Percentiles rank a stretch among this genome's conserved stretches.
phyloP scores from a whole-genome alignment of 2,113 vertebrate species.

The Brienomyrus longianalis region DNA sequence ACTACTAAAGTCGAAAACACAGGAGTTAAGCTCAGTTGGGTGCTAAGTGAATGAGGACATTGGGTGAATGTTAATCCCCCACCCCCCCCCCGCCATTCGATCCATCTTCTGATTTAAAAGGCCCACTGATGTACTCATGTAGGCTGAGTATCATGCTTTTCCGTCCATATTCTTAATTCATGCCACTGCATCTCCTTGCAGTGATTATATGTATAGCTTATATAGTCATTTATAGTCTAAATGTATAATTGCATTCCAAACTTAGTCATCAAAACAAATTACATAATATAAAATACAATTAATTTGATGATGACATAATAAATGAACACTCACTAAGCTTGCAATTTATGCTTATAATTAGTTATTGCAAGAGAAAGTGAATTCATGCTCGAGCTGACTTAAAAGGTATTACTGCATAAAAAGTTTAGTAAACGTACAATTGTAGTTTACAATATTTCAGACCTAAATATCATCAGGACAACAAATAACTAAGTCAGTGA shows the following conservation, averaged over 20 bases:
- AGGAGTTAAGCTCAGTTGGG: neutral
- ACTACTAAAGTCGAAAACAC: constrained; percentile 4
- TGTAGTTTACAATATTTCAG: neutral
- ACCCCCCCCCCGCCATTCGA: neutral
- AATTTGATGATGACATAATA: neutral
- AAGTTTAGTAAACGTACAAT: neutral
- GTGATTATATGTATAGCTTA: neutral
- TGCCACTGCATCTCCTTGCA: neutral
- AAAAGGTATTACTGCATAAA: neutral
- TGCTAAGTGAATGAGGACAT: neutral
- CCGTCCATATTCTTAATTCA: neutral
- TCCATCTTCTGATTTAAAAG: neutral
- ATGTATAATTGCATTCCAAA: constrained; percentile 5
- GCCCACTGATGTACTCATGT: neutral
- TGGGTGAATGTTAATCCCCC: neutral
- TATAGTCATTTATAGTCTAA: neutral
- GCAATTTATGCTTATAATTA: neutral
- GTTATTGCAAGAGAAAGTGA: neutral
- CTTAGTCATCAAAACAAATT: neutral
- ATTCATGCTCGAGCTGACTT: neutral
- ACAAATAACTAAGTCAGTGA: neutral
- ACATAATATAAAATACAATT: neutral
- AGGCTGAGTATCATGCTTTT: neutral
- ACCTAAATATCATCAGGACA: neutral
- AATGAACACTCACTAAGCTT: neutral